Conservation (phyloP, 2,888 invertebrate species). For the Brachyptera putata region DNA sequence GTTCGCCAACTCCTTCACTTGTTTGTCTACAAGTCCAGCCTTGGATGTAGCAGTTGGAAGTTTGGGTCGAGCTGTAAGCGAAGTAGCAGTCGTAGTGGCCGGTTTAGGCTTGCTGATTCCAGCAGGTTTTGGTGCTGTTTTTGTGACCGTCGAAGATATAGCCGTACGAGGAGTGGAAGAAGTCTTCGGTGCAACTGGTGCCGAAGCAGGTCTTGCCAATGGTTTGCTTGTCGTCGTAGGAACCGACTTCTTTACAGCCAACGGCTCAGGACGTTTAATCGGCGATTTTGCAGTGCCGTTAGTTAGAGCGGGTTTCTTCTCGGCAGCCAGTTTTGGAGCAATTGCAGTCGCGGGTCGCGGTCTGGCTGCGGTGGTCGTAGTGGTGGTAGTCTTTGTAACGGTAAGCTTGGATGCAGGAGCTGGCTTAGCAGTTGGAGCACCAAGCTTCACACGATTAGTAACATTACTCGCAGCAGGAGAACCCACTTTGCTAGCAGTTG, state of each 20-base stretch:
- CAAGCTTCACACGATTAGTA: conserved; percentile 33
- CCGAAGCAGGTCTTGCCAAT: conserved; percentile 9
- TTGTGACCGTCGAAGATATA: conserved; percentile 32
- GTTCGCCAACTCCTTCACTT: conserved; percentile 65
- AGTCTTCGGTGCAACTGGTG: conserved; percentile 9
- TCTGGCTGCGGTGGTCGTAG: conserved; percentile 31
- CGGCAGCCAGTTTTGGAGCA: conserved; percentile 23
- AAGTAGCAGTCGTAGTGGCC: conserved; percentile 29
- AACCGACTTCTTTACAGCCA: conserved; percentile 4
- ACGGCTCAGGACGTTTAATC: conserved; percentile 7
- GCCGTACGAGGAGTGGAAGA: background rate
- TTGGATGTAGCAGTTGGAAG: conserved; percentile 37
- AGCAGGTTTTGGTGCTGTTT: conserved; percentile 27
- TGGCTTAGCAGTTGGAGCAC: conserved; percentile 29
- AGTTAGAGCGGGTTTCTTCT: conserved; percentile 36
- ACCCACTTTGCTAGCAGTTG: conserved; percentile 31
- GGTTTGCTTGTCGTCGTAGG: conserved; percentile 16
- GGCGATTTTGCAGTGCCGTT: conserved; percentile 34
- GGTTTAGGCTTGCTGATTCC: conserved; percentile 31
- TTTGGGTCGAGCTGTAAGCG: conserved; percentile 36
- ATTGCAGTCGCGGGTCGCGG: conserved; percentile 31
- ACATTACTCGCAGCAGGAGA: conserved; percentile 33
- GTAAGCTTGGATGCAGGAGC: conserved; percentile 32
- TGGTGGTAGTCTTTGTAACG: conserved; percentile 31
- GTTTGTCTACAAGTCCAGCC: conserved; percentile 50